phyloP scores from a whole-genome alignment of 2,888 invertebrate species.

The Troilus luridus region DNA sequence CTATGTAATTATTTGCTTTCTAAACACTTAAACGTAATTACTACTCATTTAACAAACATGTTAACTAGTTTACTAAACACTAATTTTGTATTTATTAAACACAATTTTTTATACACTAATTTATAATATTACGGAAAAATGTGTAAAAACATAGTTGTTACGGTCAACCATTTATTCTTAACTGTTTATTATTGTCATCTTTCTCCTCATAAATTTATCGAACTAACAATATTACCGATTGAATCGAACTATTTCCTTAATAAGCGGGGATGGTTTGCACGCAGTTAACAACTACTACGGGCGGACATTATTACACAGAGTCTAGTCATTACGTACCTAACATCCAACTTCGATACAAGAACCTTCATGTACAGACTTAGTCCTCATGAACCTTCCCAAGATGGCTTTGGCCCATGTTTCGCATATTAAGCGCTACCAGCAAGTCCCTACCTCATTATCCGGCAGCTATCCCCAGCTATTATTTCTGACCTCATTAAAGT shows the following conservation, averaged over 20 bases:
- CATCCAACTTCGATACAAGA: background rate
- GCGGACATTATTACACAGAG: background rate
- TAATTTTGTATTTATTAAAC: no score
- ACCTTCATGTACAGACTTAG: background rate
- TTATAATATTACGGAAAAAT: no score
- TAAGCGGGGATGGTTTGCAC: no score
- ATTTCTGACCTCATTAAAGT: constrained; percentile 11
- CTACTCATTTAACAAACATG: no score
- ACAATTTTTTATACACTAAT: no score
- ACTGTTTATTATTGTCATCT: background rate
- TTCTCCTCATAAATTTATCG: background rate
- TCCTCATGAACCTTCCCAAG: background rate
- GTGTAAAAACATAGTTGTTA: no score
- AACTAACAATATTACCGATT: background rate
- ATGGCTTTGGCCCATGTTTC: background rate
- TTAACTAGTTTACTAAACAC: no score
- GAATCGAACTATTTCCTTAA: background rate
- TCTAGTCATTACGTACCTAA: background rate
- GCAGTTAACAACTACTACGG: background rate
- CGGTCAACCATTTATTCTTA: background rate
- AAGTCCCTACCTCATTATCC: background rate
- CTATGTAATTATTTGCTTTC: no score
- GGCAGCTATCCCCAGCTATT: background rate
- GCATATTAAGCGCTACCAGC: background rate
- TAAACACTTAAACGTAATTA: no score